Evolutionary conservation across 2,888 invertebrate genomes (phyloP).

Genomic region (Dicyrtomina minuta): DNA sequence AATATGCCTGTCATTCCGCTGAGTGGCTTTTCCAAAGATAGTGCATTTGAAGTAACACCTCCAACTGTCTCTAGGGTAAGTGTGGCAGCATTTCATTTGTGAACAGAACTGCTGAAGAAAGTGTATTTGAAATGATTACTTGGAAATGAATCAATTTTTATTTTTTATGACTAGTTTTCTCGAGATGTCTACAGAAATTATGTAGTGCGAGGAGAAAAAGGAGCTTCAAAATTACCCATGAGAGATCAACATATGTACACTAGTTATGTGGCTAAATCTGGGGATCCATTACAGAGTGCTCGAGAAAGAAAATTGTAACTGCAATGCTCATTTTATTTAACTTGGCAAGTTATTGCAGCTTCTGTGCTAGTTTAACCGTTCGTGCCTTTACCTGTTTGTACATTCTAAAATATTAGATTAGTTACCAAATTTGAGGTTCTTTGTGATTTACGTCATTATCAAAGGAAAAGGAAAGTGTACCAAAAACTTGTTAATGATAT

Average conservation of each 20-base stretch:
- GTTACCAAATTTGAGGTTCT: too few species aligned
- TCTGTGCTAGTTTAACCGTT: too few species aligned
- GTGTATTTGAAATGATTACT: not conserved
- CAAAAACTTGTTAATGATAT: too few species aligned
- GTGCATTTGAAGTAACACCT: slow-evolving; percentile 65
- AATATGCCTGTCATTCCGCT: slow-evolving; percentile 61
- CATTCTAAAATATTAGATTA: too few species aligned
- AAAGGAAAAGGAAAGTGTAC: too few species aligned
- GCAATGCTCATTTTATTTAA: too few species aligned
- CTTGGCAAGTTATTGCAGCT: too few species aligned
- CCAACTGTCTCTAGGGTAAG: slow-evolving; percentile 62
- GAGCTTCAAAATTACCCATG: slow-evolving; percentile 60
- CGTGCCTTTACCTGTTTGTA: too few species aligned
- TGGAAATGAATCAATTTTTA: not conserved
- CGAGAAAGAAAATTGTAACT: slow-evolving; percentile 7
- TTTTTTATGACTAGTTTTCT: slow-evolving; percentile 55
- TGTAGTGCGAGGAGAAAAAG: slow-evolving; percentile 61
- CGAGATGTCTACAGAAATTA: slow-evolving; percentile 71
- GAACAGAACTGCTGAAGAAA: not conserved
- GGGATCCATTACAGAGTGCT: slow-evolving; percentile 41
- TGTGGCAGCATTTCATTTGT: not conserved
- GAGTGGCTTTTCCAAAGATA: slow-evolving; percentile 67
- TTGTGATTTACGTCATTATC: too few species aligned
- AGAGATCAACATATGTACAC: slow-evolving; percentile 60
- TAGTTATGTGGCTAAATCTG: slow-evolving; percentile 48